Base-by-base conservation (phyloP, 2,888 invertebrate genomes). In the Creontiades dilutus region DNA sequence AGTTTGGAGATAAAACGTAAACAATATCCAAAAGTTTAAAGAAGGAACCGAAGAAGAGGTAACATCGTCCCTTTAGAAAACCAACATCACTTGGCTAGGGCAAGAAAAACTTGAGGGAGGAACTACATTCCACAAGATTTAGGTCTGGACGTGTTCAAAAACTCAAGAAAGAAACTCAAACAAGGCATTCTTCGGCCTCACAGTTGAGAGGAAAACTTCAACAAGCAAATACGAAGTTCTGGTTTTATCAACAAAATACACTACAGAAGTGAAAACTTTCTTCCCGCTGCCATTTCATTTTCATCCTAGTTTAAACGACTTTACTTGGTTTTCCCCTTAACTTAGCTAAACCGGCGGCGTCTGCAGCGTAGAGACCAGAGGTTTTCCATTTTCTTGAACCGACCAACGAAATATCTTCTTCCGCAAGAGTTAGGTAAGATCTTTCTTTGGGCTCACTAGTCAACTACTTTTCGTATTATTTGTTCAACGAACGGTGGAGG, bases 221-320 rank as follows among this genome's bases (percentile, higher is more conserved):
- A n/a, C 23, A 23, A 68, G 68, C 23, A 68, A 68, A 68, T 68
- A 68, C 23, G 0, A 68, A 68, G 68, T 68, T 68, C n/a, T 19
- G 68, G 7, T 68, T 68, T 68, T 68, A 3, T 68, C 68, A 68
- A 68, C 68, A 68, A 68, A 68, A 68, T 68, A 68, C 27, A 19
- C 23, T 23, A 23, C 3, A 68, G 19, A 23, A 68, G 68, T 12
- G 12, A 9, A 68, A 68, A 68, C 68, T 68, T 68, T 68, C 68
- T 68, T 13, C 27, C 11, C 12, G 23, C 23, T 1, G 23, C 68
- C 23, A 27, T 68, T 68, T 68, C 23, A 68, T 68, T 68, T 37
- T 19, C 68, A 23, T 19, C 68, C 68, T 13, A 27, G 68, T 68
- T 68, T 68, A 23, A 68, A 68, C 68, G 68, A 68, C 68, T 68